phyloP scores from a whole-genome alignment of 2,888 invertebrate genomes.

The Omphaloscelis lunosa region DNA sequence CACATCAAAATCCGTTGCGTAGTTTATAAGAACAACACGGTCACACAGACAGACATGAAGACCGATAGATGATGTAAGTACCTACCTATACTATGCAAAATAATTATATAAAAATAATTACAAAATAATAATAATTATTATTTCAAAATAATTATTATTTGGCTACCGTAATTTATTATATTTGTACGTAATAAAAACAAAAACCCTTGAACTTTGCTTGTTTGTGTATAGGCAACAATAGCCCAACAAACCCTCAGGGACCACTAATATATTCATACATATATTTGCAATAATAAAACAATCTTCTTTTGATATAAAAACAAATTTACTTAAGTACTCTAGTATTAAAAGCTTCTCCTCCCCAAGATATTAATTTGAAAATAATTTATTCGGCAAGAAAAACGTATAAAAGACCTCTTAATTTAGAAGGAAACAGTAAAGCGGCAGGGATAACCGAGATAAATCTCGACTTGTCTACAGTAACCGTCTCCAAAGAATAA shows the following conservation, averaged over 20 bases:
- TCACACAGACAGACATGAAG: not conserved
- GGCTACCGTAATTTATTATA: not conserved
- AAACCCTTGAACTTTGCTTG: conserved; percentile 6
- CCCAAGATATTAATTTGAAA: conserved; percentile 82
- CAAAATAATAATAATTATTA: too few relatives aligned
- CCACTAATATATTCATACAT: conserved; percentile 36
- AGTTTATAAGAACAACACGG: not conserved
- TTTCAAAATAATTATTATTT: too few relatives aligned
- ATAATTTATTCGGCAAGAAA: conserved; percentile 83
- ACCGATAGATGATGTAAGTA: not conserved
- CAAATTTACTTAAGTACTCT: conserved; percentile 48
- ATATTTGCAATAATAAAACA: conserved; percentile 41
- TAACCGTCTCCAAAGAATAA: conserved; percentile 74
- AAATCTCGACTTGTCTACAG: conserved; percentile 81
- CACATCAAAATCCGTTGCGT: not conserved
- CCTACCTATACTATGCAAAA: too few relatives aligned
- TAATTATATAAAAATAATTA: too few relatives aligned
- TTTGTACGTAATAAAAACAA: not conserved
- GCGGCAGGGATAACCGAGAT: conserved; percentile 79
- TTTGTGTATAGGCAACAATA: conserved; percentile 12
- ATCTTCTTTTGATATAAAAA: conserved; percentile 39
- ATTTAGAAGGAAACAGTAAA: conserved; percentile 76
- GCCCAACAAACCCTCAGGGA: not conserved
- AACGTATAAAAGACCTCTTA: conserved; percentile 78
- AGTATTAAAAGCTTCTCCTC: conserved; percentile 79